These are phyloP conservation scores for Grus americana DNA, from an alignment of 2,113 vertebrate genomes.

Conservation along the genomic window DNA sequence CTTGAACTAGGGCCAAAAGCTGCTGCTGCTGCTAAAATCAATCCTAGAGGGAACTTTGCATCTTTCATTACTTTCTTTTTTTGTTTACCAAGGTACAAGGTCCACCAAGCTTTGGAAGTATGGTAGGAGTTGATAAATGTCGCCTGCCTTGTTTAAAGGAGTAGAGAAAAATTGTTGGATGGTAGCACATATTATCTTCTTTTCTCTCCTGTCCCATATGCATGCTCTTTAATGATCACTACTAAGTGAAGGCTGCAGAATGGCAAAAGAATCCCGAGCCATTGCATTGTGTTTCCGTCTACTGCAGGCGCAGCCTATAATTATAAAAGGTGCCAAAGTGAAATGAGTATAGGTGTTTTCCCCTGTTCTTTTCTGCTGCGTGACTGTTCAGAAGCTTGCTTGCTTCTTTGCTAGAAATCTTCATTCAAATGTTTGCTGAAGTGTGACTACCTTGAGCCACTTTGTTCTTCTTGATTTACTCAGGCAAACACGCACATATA, in stretches of 20 bases:
- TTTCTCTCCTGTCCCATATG: background rate
- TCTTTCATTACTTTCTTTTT: conserved; percentile 5
- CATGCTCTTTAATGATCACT: background rate
- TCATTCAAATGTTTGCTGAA: background rate
- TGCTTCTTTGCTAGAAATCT: background rate
- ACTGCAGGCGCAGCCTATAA: background rate
- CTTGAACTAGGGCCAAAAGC: background rate
- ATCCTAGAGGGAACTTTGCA: background rate
- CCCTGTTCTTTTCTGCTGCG: background rate
- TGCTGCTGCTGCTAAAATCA: background rate
- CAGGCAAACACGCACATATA: background rate
- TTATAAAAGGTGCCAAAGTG: background rate
- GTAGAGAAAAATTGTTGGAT: background rate
- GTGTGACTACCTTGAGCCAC: background rate
- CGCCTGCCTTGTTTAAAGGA: background rate
- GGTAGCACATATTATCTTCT: background rate
- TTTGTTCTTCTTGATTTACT: background rate
- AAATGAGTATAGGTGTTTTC: background rate
- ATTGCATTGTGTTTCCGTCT: background rate
- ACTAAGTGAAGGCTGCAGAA: background rate
- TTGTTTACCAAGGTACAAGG: background rate
- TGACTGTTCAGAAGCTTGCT: background rate
- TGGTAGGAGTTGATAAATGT: background rate
- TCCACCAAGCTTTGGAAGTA: background rate
- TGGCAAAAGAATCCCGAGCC: background rate